Percentiles rank a stretch among this genome's conserved stretches.
phyloP scores from a whole-genome alignment of 2,888 invertebrate genomes.

The Platerodrilus igneus region DNA sequence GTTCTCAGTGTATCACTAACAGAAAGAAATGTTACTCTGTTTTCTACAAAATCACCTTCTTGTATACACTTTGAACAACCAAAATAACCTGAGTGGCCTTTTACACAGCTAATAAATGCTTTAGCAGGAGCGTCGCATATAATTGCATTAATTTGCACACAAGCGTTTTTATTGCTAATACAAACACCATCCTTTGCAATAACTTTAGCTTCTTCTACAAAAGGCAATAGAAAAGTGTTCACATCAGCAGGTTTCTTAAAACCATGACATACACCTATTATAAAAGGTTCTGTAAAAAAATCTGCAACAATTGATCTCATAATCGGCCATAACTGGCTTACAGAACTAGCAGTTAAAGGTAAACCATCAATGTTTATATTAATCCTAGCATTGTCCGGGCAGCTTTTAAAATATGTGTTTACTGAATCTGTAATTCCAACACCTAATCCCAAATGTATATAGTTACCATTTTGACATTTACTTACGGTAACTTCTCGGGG shows the following conservation, averaged over 20 bases:
- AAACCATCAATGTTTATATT: slow-evolving; percentile 29
- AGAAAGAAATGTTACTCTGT: slow-evolving; percentile 26
- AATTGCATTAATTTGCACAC: slow-evolving; percentile 20
- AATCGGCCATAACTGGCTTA: slow-evolving; percentile 31
- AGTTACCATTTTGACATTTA: too few species aligned
- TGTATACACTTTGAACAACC: slow-evolving; percentile 30
- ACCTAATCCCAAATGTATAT: slow-evolving; percentile 22
- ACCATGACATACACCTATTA: slow-evolving; percentile 23
- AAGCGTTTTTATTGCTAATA: slow-evolving; percentile 7
- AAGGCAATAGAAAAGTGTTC: slow-evolving; percentile 24
- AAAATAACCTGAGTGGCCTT: slow-evolving; percentile 30
- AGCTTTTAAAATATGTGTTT: slow-evolving; percentile 12
- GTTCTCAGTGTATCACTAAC: slow-evolving; percentile 24
- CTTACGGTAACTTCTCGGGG: too few species aligned
- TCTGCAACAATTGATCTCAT: slow-evolving; percentile 13
- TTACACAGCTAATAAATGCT: slow-evolving; percentile 25
- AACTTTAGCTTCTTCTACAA: slow-evolving; percentile 23
- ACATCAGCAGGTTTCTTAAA: slow-evolving; percentile 22
- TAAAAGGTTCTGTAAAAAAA: slow-evolving; percentile 18
- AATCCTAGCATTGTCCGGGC: slow-evolving; percentile 13
- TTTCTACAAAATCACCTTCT: slow-evolving; percentile 23
- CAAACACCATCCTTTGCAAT: slow-evolving; percentile 15
- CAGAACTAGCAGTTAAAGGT: slow-evolving; percentile 26
- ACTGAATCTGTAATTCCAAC: slow-evolving; percentile 15
- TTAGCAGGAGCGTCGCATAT: slow-evolving; percentile 33